Evolutionary conservation across 2,888 invertebrate genomes (phyloP).

Genomic region (Phaedon cochleariae): DNA sequence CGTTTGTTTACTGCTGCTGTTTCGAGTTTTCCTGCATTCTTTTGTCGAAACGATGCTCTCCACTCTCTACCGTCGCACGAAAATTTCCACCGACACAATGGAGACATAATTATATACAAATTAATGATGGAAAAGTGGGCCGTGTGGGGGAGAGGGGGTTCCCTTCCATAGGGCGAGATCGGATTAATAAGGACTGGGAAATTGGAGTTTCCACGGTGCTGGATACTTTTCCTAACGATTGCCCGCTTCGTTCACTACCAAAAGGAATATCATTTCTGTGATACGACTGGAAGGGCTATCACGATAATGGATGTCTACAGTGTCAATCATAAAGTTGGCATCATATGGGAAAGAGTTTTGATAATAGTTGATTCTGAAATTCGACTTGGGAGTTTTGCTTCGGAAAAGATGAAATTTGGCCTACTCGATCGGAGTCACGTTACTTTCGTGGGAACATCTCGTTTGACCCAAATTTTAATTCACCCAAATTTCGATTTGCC

Average conservation of each 20-base stretch:
- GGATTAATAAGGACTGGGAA: constrained; percentile 32
- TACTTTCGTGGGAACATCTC: too few species aligned
- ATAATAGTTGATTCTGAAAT: too few species aligned
- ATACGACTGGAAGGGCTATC: constrained; percentile 4
- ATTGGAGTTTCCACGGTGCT: constrained; percentile 32
- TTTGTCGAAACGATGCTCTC: constrained; percentile 19
- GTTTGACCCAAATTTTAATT: too few species aligned
- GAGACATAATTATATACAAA: constrained; percentile 39
- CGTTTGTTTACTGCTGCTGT: constrained; percentile 24
- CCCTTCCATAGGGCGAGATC: constrained; percentile 23
- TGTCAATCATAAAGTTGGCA: too few species aligned
- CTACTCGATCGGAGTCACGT: too few species aligned
- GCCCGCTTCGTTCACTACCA: constrained; percentile 24
- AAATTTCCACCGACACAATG: constrained; percentile 28
- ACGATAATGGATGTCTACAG: not conserved
- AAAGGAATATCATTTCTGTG: constrained; percentile 9
- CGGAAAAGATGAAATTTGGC: too few species aligned
- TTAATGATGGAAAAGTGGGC: constrained; percentile 26
- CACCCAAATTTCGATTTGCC: too few species aligned
- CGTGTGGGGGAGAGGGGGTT: constrained; percentile 20
- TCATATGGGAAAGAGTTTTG: too few species aligned
- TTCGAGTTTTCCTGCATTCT: constrained; percentile 27
- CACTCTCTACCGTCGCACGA: constrained; percentile 18
- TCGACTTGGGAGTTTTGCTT: too few species aligned
- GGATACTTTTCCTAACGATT: constrained; percentile 32